Base-by-base conservation (phyloP, 2,797 vertebrate species). In the Antennarius maculatus region DNA sequence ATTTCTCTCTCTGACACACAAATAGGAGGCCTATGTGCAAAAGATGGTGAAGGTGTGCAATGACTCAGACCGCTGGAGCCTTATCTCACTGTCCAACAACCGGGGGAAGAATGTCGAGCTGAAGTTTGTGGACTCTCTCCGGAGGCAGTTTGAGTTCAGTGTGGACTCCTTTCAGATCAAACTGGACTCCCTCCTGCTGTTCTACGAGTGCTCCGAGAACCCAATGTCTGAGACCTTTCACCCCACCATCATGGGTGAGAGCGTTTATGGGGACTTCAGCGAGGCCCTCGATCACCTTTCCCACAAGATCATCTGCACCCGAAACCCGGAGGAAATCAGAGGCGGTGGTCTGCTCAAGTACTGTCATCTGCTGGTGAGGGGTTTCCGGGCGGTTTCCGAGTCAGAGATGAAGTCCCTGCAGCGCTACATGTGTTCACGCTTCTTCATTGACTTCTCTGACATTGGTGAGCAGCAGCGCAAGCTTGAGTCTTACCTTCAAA, bases 11-110 rank as follows among this genome's bases (percentile, higher is more conserved):
- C 55, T 8, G 18, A 34, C 23, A 50, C 62, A 42, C 53, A 50
- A 6, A 14, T 28, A 90, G 97, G 98, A 99, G 80, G 98, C 97
- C 66, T 99, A 99, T 57, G 98, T 99, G 86, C 98, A 99, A 94
- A 99, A 99, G 94, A 99, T 99, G 98, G 98, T 99, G 79, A 99
- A 99, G 92, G 98, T 99, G 82, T 99, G 95, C 86, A 99, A 98
- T 67, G 98, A 99, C 90, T 98, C 96, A 0, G 97, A 99, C 89
- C 96, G 97, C 53, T 99, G 97, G 97, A 99, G 97, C 90, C 97
- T 99, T 76, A 99, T 99, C 89, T 99, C 97, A 37, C 92, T 99
- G 77, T 99, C 97, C 84, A 99, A 99, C 92, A 99, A 99, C 94
- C 93, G 96, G 56, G 98, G 98, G 71, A 99, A 99, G 91, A 99